phyloP scores from a whole-genome alignment of 2,113 vertebrate genomes.

The Ascaphus truei region DNA sequence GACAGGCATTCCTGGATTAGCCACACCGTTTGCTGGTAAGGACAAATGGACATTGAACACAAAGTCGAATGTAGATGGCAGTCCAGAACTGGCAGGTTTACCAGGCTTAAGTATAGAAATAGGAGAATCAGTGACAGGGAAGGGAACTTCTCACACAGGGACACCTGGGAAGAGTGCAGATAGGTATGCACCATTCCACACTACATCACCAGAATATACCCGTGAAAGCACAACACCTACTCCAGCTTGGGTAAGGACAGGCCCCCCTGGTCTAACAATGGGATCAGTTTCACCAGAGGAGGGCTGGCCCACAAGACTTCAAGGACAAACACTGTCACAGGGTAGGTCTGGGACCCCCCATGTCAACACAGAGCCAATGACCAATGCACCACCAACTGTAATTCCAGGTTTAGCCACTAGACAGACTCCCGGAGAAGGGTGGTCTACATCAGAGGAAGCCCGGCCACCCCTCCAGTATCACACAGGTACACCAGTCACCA shows the following conservation, averaged over 20 bases:
- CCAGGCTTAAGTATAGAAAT: background rate
- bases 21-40: constrained; percentile 27
- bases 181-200: background rate
- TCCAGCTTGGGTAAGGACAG: background rate
- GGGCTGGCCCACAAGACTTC: background rate
- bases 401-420: background rate
- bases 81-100: background rate
- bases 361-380: background rate
- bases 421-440: background rate
- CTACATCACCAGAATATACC: background rate
- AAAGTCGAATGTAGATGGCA: background rate
- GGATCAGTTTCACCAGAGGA: background rate
- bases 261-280: background rate
- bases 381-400: background rate
- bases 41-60: background rate
- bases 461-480: background rate
- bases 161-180: background rate
- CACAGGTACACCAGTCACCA: background rate
- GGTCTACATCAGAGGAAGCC: background rate
- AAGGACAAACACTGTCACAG: background rate
- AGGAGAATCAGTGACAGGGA: background rate
- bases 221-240: background rate
- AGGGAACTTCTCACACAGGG: background rate
- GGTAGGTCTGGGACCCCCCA: background rate
- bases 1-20: constrained; percentile 50